Evolutionary conservation across 2,888 invertebrate genomes (phyloP).

Genomic region (Eulithis prunata): DNA sequence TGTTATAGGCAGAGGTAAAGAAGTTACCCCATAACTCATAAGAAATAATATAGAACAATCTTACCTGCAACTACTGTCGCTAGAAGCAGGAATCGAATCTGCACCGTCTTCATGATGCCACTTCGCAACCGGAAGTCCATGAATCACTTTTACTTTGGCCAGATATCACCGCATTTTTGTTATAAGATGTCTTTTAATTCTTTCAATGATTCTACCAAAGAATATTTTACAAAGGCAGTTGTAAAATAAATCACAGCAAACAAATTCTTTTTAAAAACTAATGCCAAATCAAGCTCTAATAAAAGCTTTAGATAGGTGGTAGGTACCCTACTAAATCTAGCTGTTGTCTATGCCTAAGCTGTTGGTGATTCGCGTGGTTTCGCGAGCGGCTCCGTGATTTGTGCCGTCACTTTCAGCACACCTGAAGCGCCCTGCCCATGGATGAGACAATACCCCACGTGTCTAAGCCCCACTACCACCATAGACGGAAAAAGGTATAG

Average conservation of each 20-base stretch:
- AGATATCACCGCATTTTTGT: constrained; percentile 27
- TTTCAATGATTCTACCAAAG: too few species aligned
- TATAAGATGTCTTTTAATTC: not conserved
- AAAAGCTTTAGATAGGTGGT: not conserved
- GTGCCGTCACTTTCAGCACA: constrained; percentile 62
- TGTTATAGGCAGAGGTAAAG: too few species aligned
- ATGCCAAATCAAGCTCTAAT: too few species aligned
- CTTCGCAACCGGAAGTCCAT: constrained; percentile 19
- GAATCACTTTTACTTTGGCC: not conserved
- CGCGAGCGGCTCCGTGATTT: constrained; percentile 51
- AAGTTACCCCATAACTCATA: not conserved
- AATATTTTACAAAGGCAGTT: too few species aligned
- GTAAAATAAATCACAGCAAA: too few species aligned
- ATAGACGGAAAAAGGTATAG: not conserved
- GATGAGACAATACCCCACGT: constrained; percentile 46
- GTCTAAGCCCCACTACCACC: constrained; percentile 66
- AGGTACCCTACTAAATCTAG: not conserved
- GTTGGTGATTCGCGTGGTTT: constrained; percentile 33
- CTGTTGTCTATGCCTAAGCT: constrained; percentile 19
- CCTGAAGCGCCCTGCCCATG: constrained; percentile 37
- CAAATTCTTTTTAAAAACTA: not conserved
- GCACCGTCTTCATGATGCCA: constrained; percentile 22
- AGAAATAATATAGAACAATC: constrained; percentile 11
- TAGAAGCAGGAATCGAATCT: constrained; percentile 28
- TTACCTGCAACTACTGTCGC: constrained; percentile 30